These are phyloP conservation scores for Penaeus indicus DNA, from an alignment of 1,140 invertebrate species.

Conservation along the genomic window DNA sequence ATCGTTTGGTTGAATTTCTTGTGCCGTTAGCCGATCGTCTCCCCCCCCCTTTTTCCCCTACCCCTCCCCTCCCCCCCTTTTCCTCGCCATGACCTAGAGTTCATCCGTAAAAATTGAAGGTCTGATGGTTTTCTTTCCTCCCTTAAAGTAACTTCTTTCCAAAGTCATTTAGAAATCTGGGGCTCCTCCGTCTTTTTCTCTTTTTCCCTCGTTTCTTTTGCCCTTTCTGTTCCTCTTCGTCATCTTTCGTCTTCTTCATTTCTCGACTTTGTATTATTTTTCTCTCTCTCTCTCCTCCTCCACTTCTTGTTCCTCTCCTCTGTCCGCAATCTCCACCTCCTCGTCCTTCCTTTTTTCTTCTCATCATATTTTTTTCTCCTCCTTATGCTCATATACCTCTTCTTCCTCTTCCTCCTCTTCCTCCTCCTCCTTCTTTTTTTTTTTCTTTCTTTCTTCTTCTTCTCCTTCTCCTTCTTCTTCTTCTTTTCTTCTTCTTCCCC, in stretches of 20 bases:
- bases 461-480: conserved; percentile 1
- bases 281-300: not conserved
- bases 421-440: not conserved
- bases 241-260: too few species aligned
- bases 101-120: too few species aligned
- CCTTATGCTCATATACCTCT: not conserved
- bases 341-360: not conserved
- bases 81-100: too few species aligned
- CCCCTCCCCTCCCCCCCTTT: too few species aligned
- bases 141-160: too few species aligned
- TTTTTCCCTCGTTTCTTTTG: not conserved
- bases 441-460: not conserved
- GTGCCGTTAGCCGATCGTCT: too few species aligned
- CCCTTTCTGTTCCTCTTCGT: not conserved
- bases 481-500: not conserved
- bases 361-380: not conserved
- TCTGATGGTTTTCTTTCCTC: too few species aligned
- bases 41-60: too few species aligned
- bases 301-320: not conserved
- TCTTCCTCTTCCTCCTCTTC: not conserved
- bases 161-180: too few species aligned
- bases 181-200: too few species aligned
- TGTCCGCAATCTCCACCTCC: not conserved
- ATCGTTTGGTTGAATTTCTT: too few species aligned
- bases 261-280: too few species aligned